Base-by-base conservation (phyloP, 2,113 vertebrate species). In the Mormyrus iriodes region DNA sequence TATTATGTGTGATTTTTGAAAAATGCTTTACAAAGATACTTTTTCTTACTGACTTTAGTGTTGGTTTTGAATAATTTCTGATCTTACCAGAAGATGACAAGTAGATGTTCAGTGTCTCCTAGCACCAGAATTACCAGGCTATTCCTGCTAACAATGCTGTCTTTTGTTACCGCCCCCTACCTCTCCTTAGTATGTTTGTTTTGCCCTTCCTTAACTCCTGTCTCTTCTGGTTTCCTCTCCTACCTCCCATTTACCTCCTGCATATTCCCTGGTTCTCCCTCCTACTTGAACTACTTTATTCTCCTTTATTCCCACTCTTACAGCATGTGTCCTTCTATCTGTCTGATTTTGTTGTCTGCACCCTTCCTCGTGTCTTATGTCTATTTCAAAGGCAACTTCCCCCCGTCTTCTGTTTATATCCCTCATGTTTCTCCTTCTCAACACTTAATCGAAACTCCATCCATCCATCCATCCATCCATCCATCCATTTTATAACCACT, bases 261-360 rank as follows among this genome's bases (percentile, higher is more conserved):
- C 27, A 39, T 73, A 35, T 73, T 39, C 39, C 49, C 27, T 4
- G 85, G 15, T 52, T 55, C 85, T 35, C 49, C 39, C 24, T 55
- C 85, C 85, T 53, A 19, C 55, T 55, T 58, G 90, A 89, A 89
- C 90, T 52, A 46, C 24, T 76, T 90, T n/a, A n/a, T n/a, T 61
- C 84, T 90, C 58, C 53, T 76, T 17, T 17, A 15, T 87, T 27
- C 51, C 31, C 27, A 46, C 35, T 6, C 17, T 21, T 1, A 42
- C 10, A 9, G 19, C 19, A 73, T 24, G 27, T 42, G 27, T 61
- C n/a, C 10, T 15, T 51, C 4, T 4, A 89, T 89, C 15, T 84
- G 42, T 42, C 46, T 61, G 7, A 55, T 13, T 19, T n/a, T 31
- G 19, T 15, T 89, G 31, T 79, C 58, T 69, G 2, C 89, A 5